Evolutionary conservation across 2,888 invertebrate genomes (phyloP).

Genomic region (Craniophora ligustri): DNA sequence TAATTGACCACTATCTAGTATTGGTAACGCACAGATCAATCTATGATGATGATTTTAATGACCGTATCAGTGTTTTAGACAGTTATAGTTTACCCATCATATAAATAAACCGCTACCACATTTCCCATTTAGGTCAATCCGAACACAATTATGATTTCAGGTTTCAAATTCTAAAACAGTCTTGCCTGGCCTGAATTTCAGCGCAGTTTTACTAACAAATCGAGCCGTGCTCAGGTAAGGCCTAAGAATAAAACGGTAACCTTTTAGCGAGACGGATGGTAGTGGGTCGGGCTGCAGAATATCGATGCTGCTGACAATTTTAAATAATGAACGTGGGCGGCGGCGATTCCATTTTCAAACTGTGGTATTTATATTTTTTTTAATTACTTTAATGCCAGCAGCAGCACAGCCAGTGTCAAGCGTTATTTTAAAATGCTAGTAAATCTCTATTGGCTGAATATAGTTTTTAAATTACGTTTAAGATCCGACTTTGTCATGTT

Average conservation of each 20-base stretch:
- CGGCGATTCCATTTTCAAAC: conserved; percentile 7
- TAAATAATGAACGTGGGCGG: conserved; percentile 5
- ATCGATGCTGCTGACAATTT: conserved; percentile 8
- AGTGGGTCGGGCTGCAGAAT: conserved; percentile 21
- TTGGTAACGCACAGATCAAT: too few relatives aligned
- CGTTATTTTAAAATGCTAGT: too few relatives aligned
- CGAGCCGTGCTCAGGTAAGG: conserved; percentile 23
- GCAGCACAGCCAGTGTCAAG: too few relatives aligned
- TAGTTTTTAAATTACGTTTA: too few relatives aligned
- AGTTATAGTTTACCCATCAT: too few relatives aligned
- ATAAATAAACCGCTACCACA: neutral
- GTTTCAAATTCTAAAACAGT: conserved; percentile 1
- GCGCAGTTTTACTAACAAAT: conserved; percentile 27
- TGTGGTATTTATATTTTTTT: neutral
- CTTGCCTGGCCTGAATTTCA: conserved; percentile 9
- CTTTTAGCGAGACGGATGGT: conserved; percentile 30
- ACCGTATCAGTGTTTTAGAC: too few relatives aligned
- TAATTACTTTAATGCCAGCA: neutral
- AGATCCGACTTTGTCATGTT: too few relatives aligned
- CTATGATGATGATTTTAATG: too few relatives aligned
- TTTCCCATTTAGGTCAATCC: neutral
- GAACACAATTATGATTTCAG: neutral
- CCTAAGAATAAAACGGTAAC: conserved; percentile 45
- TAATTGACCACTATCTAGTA: too few relatives aligned
- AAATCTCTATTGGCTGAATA: too few relatives aligned